Base-by-base conservation (phyloP, 2,797 vertebrate genomes). In the Premnoplex brunnescens region DNA sequence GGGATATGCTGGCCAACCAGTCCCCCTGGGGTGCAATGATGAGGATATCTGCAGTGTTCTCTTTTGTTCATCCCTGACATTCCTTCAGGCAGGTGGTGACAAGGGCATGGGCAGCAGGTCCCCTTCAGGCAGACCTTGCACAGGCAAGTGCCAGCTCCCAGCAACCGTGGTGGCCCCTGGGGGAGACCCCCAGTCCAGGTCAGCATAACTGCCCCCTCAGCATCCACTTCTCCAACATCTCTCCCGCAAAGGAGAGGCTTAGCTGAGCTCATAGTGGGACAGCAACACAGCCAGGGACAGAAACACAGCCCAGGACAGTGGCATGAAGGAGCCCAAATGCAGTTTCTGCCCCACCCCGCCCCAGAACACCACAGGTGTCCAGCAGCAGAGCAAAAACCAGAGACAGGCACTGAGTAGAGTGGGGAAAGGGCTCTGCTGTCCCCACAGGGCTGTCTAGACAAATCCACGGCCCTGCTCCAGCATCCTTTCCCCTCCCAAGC, bases 381-480 rank as follows among this genome's bases (percentile, higher is more conserved):
- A 77, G 71, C 34, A 77, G 76, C 62, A 52, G 28, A 88, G 43
- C 34, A 89, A 60, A 92, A 91, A 80, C 14, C 68, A 90, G 75
- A 92, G 60, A 81, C 14, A 58, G 54, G 44, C 43, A 8, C 63
- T 62, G 63, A 44, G 52, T 89, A 58, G 83, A 86, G 15, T 7
- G 19, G 26, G 39, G 14, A 77, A 88, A 75, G 20, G 67, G 26
- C 26, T 91, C 81, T 80, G 56, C 37, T 41, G 26, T 93, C 82
- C 68, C 78, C 54, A 7, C 0, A 51, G 68, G 75, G 63, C 37
- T 88, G 92, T 93, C 94, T 91, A 91, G 78, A 92, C 84, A 92
- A 96, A 87, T 14, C 54, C 44, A 87, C 19, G 0, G 55, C 59
- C 55, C 18, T 44, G 14, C 27, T 92, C 68, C 79, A 83, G 58